Conservation (phyloP, 2,888 invertebrate genomes). For the Volucella inanis region DNA sequence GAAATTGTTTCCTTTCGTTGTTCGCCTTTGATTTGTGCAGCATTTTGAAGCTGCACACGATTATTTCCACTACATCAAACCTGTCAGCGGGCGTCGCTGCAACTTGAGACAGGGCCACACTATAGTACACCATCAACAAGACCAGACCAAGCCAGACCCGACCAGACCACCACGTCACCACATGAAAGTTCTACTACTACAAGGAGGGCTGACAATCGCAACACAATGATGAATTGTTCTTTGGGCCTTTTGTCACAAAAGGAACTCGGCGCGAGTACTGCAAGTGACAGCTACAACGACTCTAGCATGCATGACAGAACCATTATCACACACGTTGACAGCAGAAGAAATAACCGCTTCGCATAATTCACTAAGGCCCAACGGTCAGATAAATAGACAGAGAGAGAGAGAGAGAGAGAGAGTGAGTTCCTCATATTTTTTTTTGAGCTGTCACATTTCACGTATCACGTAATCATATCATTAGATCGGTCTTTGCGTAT, state of each 20-base stretch:
- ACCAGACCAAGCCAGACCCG: no score
- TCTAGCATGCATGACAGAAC: constrained; percentile 50
- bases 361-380: constrained; percentile 61
- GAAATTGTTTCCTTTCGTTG: constrained; percentile 52
- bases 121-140: neutral
- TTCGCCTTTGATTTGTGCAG: constrained; percentile 66
- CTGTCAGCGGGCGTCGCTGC: constrained; percentile 67
- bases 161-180: neutral
- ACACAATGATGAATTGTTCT: constrained; percentile 61
- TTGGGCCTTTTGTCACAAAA: constrained; percentile 59
- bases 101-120: constrained; percentile 54
- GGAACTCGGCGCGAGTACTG: constrained; percentile 46
- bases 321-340: constrained; percentile 54
- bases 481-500: constrained; percentile 57
- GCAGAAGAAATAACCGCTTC: constrained; percentile 38
- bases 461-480: constrained; percentile 71
- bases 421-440: neutral
- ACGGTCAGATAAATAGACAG: neutral
- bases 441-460: constrained; percentile 37
- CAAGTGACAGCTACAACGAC: constrained; percentile 58
- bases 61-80: constrained; percentile 75
- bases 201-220: neutral
- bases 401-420: no score
- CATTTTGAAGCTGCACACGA: constrained; percentile 60
- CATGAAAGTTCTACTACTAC: constrained; percentile 15